Conservation (phyloP, 2,888 invertebrate species). For the Meiosimyza decipiens region DNA sequence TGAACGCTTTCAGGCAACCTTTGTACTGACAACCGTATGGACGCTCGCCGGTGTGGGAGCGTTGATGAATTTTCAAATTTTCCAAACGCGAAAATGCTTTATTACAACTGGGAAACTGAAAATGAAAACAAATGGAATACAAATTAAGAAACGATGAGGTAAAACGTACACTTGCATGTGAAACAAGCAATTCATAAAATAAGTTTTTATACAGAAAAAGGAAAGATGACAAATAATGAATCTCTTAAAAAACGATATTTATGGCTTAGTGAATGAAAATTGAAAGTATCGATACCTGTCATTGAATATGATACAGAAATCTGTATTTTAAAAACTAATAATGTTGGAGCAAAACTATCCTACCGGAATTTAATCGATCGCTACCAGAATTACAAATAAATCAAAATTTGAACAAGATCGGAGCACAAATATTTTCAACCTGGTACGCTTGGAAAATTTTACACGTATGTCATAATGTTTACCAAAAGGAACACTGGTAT, state of each 20-base stretch:
- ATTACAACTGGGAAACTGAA: constrained; percentile 91
- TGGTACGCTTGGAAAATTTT: too few relatives aligned
- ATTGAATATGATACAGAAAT: too few relatives aligned
- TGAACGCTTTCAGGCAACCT: constrained; percentile 95
- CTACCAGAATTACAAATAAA: too few relatives aligned
- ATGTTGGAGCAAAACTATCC: too few relatives aligned
- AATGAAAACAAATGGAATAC: constrained; percentile 47
- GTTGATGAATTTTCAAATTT: constrained; percentile 96
- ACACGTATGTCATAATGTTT: too few relatives aligned
- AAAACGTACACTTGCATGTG: constrained; percentile 42
- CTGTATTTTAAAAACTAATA: too few relatives aligned
- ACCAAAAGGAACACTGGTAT: too few relatives aligned
- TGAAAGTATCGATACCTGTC: too few relatives aligned
- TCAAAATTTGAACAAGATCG: too few relatives aligned
- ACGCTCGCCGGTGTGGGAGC: constrained; percentile 95
- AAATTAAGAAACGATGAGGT: constrained; percentile 39
- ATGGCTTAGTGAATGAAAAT: too few relatives aligned
- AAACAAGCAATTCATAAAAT: constrained; percentile 1
- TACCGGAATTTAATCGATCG: too few relatives aligned
- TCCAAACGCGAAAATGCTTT: constrained; percentile 97
- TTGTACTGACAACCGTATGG: constrained; percentile 95
- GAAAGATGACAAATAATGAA: neutral
- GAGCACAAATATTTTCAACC: too few relatives aligned
- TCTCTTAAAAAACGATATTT: neutral
- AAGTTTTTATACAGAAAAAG: neutral